Conservation (phyloP, 2,113 vertebrate genomes). For the Leptobrachium leishanense region DNA sequence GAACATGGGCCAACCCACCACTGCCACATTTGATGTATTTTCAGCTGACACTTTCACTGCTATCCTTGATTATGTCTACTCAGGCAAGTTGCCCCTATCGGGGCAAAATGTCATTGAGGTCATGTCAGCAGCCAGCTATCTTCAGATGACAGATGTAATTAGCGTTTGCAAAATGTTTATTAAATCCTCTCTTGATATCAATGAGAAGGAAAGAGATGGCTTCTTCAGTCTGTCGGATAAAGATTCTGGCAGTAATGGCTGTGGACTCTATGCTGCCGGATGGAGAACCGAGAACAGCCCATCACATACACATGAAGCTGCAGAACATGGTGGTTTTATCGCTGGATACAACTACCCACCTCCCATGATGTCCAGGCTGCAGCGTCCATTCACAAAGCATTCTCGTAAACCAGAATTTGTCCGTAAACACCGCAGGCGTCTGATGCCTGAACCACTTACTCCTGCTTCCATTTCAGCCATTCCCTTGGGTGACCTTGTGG, state of each 20-base stretch:
- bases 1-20: slow-evolving; percentile 74
- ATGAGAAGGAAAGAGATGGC: slow-evolving; percentile 80
- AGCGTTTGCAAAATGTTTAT: slow-evolving; percentile 95
- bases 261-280: slow-evolving; percentile 59
- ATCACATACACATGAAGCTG: slow-evolving; percentile 53
- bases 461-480: slow-evolving; percentile 40
- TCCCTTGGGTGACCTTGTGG: slow-evolving; percentile 51
- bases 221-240: slow-evolving; percentile 82
- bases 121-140: slow-evolving; percentile 95
- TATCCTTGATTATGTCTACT: slow-evolving; percentile 96
- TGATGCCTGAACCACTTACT: slow-evolving; percentile 60
- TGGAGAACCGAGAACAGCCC: slow-evolving; percentile 65
- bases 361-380: slow-evolving; percentile 42
- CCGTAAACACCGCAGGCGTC: slow-evolving; percentile 59
- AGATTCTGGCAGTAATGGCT: slow-evolving; percentile 57
- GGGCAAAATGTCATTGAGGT: slow-evolving; percentile 95
- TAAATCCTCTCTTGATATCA: slow-evolving; percentile 88
- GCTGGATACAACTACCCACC: slow-evolving; percentile 65
- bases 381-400: slow-evolving; percentile 57
- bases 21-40: slow-evolving; percentile 90
- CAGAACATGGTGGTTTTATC: slow-evolving; percentile 57
- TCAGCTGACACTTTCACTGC: slow-evolving; percentile 88
- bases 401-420: slow-evolving; percentile 57
- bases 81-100: slow-evolving; percentile 86
- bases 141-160: slow-evolving; percentile 97